Base-by-base conservation (phyloP, 2,888 invertebrate genomes). In the Microplitis deprimator region DNA sequence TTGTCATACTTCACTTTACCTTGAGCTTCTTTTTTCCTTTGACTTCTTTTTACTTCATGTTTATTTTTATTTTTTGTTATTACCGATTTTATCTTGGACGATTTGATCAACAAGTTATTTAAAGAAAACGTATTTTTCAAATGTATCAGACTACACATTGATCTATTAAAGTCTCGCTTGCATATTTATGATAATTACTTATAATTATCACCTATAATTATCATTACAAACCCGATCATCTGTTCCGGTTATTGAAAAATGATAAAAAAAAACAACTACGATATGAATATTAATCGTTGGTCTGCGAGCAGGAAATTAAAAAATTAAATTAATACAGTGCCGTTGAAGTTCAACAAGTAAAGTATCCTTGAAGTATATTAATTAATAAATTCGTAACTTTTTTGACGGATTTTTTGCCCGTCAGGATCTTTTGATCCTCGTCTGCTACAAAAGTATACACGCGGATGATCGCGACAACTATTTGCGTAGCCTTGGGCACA, bases 401-500 rank as follows among this genome's bases (percentile, higher is more conserved):
- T 16, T 20, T 29, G 67, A 13, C 38, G 67, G 8, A 10, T 50
- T 50, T 50, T 50, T 50, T 50, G 50, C 13, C 13, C 50, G 13
- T 50, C 50, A 50, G 50, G 17, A 17, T 72, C 16, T 50, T 17
- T 50, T 50, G 50, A 50, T 29, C 4, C 50, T 50, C 13, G 50
- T 50, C 13, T 50, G 13, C 50, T 13, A 13, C 13, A 50, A 50
- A 50, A 50, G 50, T 50, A 7, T 50, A 69, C 68, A 74, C 39
- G 16, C 67, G 65, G 65, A 50, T 59, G 41, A 70, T 41, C 40
- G 41, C 61, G 50, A 59, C 68, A 38, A 70, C 20, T 67, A 60
- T 68, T 75, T 10, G 16, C 68, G 64, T 64, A 65, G 64, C 62
- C 64, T n/a, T 17, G 64, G 64, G 10, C 65, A 5, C 39, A 62